Conservation (phyloP, 2,888 invertebrate species). For the Eilema sororculum region DNA sequence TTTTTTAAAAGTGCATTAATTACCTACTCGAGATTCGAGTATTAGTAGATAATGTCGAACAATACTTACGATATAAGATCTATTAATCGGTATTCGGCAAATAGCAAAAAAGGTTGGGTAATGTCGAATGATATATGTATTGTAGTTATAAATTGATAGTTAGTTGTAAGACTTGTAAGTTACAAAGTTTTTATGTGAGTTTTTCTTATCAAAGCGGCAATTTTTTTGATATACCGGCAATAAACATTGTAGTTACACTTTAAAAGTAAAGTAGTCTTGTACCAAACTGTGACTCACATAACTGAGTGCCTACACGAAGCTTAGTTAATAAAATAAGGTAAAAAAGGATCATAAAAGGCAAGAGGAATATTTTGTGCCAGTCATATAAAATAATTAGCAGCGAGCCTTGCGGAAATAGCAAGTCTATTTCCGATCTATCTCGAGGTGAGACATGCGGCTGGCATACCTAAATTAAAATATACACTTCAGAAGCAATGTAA, state of each 20-base stretch:
- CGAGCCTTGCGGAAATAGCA: background rate
- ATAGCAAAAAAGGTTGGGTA: too few species aligned
- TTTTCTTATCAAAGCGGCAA: too few species aligned
- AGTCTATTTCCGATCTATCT: constrained; percentile 1
- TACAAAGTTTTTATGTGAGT: too few species aligned
- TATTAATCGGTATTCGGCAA: too few species aligned
- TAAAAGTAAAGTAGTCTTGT: background rate
- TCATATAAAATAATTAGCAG: background rate
- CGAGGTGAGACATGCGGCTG: background rate
- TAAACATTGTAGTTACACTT: background rate
- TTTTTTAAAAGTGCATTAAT: too few species aligned
- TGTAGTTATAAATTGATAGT: too few species aligned
- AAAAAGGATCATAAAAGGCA: background rate
- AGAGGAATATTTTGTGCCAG: background rate
- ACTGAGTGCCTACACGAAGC: background rate
- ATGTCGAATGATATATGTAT: too few species aligned
- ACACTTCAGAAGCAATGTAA: constrained; percentile 28
- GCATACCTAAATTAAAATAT: constrained; percentile 19
- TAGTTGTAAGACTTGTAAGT: too few species aligned
- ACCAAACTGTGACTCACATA: background rate
- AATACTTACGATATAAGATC: too few species aligned
- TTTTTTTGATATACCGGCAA: too few species aligned
- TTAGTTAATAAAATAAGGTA: background rate
- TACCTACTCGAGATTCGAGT: too few species aligned
- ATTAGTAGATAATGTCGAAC: too few species aligned